Conservation (phyloP, 1,140 invertebrate genomes). For the Diabrotica undecimpunctata region DNA sequence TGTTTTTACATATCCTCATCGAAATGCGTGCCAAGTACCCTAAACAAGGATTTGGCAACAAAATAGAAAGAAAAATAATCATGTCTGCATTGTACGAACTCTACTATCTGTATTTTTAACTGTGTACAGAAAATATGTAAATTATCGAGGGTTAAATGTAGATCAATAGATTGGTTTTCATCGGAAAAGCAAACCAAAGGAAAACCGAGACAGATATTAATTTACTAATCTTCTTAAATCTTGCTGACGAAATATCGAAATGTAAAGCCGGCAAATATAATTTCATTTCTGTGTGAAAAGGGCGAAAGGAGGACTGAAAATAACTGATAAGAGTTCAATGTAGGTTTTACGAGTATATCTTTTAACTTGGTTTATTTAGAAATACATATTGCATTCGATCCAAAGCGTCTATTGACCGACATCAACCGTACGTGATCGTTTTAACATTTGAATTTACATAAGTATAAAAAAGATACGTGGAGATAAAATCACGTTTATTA, state of each 20-base stretch:
- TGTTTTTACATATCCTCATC: too few species aligned
- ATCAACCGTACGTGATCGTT: too few species aligned
- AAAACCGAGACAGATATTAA: constrained; percentile 15
- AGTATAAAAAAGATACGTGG: too few species aligned
- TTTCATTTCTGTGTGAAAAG: background rate
- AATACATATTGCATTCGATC: background rate
- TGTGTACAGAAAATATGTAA: background rate
- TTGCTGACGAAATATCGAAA: constrained; percentile 21
- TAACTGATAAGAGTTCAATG: constrained; percentile 12
- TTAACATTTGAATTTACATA: too few species aligned
- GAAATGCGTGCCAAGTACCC: too few species aligned
- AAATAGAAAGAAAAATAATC: too few species aligned
- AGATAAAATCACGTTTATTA: too few species aligned
- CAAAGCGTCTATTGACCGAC: too few species aligned
- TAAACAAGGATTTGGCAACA: too few species aligned
- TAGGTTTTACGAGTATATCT: background rate
- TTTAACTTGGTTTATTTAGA: background rate
- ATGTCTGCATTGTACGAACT: too few species aligned
- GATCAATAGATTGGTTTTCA: background rate
- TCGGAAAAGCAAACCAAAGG: constrained; percentile 1
- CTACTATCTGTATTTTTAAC: background rate
- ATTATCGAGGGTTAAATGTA: background rate
- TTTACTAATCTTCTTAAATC: constrained; percentile 23
- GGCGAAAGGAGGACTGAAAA: constrained; percentile 9
- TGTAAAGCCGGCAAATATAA: constrained; percentile 15